Evolutionary conservation across 2,888 invertebrate species (phyloP).

Genomic region (Heliothis peltigera): DNA sequence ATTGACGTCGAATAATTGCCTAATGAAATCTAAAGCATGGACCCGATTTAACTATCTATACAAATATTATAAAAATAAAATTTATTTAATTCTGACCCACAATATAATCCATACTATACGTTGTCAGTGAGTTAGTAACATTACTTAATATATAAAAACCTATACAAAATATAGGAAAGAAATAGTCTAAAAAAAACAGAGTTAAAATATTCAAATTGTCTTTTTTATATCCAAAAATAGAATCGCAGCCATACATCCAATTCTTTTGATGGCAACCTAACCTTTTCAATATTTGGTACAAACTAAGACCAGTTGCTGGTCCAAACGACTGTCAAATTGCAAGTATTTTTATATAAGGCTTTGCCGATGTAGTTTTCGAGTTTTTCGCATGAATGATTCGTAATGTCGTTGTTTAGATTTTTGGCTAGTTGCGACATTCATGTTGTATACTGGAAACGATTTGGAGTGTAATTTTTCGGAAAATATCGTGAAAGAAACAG

Average conservation of each 20-base stretch:
- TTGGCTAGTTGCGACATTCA: constrained; percentile 29
- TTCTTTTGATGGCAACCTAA: not conserved
- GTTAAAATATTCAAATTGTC: not conserved
- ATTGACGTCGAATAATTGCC: too few relatives aligned
- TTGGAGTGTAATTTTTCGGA: constrained; percentile 43
- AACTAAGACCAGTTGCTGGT: not conserved
- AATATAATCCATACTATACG: too few relatives aligned
- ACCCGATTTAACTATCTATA: too few relatives aligned
- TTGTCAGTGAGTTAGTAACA: too few relatives aligned
- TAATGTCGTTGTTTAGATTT: constrained; percentile 36
- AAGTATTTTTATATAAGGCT: constrained; percentile 12
- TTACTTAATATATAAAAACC: too few relatives aligned
- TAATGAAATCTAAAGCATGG: too few relatives aligned
- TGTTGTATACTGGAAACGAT: constrained; percentile 31
- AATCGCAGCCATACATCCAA: not conserved
- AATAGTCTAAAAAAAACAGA: not conserved
- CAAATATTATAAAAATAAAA: too few relatives aligned
- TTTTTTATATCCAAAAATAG: not conserved
- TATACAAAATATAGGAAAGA: not conserved
- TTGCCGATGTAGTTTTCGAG: constrained; percentile 53
- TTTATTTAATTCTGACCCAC: too few relatives aligned
- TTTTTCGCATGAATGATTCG: constrained; percentile 39
- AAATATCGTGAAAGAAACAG: constrained; percentile 30
- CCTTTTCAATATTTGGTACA: not conserved
- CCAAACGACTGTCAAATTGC: not conserved